Evolutionary conservation across 2,888 invertebrate genomes (phyloP), one percentile per base, ranked within the genome.

Genomic region (Amiota minor): DNA sequence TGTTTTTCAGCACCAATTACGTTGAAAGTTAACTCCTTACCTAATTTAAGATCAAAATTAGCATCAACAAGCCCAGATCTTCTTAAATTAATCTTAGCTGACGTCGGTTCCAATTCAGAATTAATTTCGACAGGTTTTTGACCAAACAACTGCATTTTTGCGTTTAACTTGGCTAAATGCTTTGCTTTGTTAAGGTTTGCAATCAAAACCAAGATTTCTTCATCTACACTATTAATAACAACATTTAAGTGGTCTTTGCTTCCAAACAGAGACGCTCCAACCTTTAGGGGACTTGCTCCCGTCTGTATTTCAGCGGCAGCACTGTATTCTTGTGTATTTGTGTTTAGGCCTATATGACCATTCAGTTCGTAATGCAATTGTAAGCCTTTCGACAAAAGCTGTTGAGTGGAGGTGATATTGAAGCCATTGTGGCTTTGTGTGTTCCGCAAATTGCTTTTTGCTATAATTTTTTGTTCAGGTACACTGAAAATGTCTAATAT

Each of bases 401-500:
- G 85, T 23, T 91, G 70, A 1, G 78, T 78, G 0, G 88, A 81
- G 14, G 90, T 90, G 1, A 91, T 47, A 72, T 91, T 91, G 71
- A 88, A 89, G 0, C 91, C 91, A 8, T 88, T 83, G 9, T 67
- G 72, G 1, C 59, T 35, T 3, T 72, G 65, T 6, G 56, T 68
- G 14, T 84, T 81, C 10, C 80, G 76, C 1, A 85, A 10, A 35
- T 77, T 70, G 47, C 74, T 81, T 0, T 73, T 74, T 2, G 70
- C 85, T 16, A 86, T 76, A 2, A 94, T 89, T 85, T 92, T 92
- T 76, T 93, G 92, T 11, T 91, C 89, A 9, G 92, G 90, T 76
- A 91, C 91, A 9, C 91, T 91, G 83, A 94, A 93, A 2, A 94
- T 85, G 80, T 94, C 94, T 1, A 93, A 84, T 18, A 91, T 90